phyloP scores from a whole-genome alignment of 1,140 invertebrate species.

The Aphaenogaster floridana region DNA sequence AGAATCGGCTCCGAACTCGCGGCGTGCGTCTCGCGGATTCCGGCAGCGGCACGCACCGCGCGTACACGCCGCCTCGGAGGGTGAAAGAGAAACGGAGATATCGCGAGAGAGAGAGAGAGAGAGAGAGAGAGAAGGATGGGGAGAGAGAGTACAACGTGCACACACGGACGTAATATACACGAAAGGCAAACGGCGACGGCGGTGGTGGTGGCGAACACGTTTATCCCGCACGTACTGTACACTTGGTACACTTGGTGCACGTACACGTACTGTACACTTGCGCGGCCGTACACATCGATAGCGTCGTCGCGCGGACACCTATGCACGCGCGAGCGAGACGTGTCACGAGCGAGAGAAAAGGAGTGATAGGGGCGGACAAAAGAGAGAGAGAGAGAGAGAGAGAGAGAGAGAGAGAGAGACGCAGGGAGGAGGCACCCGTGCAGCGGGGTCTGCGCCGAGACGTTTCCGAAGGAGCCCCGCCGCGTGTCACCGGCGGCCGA shows the following conservation, averaged over 20 bases:
- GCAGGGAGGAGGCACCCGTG: slow-evolving; percentile 35
- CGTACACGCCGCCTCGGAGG: slow-evolving; percentile 16
- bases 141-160: neutral
- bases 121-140: neutral
- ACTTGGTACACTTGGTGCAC: neutral
- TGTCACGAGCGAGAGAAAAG: slow-evolving; percentile 41
- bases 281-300: slow-evolving; percentile 29
- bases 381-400: neutral
- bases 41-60: slow-evolving; percentile 50
- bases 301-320: slow-evolving; percentile 49
- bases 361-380: neutral
- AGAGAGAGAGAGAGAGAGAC: slow-evolving; percentile 14
- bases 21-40: slow-evolving; percentile 63
- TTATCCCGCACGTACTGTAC: slow-evolving; percentile 22
- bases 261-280: neutral
- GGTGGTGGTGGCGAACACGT: slow-evolving; percentile 5
- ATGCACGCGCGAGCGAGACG: slow-evolving; percentile 64
- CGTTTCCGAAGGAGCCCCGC: neutral
- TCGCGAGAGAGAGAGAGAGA: neutral
- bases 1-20: slow-evolving; percentile 33
- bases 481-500: slow-evolving; percentile 47
- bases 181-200: slow-evolving; percentile 22
- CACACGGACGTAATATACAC: neutral
- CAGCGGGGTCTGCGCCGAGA: neutral
- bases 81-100: neutral